Evolutionary conservation across 1,140 invertebrate species (phyloP).

Genomic region (Euwallacea fornicatus): DNA sequence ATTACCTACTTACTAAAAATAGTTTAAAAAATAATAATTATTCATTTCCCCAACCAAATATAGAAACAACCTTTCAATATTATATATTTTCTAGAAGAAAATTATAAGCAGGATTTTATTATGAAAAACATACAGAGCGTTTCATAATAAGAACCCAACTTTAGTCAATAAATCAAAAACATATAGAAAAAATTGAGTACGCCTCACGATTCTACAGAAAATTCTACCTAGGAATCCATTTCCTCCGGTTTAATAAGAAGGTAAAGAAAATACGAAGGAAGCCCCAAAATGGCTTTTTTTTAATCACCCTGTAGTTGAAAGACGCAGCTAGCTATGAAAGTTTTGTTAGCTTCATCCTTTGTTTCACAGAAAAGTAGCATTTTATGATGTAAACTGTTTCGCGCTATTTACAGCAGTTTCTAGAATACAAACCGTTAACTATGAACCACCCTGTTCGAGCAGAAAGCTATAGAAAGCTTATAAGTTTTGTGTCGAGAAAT

Average conservation of each 20-base stretch:
- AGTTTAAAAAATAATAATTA: background rate
- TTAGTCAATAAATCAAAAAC: background rate
- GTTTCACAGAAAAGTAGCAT: too few species aligned
- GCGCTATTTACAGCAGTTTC: too few species aligned
- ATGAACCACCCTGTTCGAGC: too few species aligned
- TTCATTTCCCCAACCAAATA: background rate
- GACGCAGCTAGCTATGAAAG: too few species aligned
- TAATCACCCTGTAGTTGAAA: too few species aligned
- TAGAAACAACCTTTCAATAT: background rate
- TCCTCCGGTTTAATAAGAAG: background rate
- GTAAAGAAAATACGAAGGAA: too few species aligned
- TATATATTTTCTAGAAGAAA: background rate
- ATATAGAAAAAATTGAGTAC: background rate
- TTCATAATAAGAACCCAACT: background rate
- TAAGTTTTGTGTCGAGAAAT: too few species aligned
- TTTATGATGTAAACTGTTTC: too few species aligned
- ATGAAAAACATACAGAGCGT: background rate
- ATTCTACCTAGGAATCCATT: background rate
- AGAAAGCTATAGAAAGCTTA: too few species aligned
- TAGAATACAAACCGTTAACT: too few species aligned
- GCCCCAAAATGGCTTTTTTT: too few species aligned
- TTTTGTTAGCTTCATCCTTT: too few species aligned
- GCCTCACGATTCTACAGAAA: background rate
- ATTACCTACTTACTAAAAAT: background rate
- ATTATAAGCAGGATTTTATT: background rate